A percentile compares a stretch with the other conserved stretches of the same genome.
phyloP scores from a whole-genome alignment of 2,888 invertebrate genomes.

The Coremacera marginata region DNA sequence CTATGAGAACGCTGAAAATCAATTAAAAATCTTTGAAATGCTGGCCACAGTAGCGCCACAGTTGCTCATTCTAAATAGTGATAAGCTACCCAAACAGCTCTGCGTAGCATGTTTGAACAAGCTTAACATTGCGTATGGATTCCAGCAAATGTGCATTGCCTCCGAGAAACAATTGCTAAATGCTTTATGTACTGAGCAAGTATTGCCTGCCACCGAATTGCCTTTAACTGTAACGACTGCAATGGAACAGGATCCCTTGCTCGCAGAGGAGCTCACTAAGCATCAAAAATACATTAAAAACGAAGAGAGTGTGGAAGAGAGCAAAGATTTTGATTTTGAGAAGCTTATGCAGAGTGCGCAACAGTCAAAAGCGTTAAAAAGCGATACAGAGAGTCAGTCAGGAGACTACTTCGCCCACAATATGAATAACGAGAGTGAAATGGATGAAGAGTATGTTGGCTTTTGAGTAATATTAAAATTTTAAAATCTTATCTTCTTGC shows the following conservation, averaged over 20 bases:
- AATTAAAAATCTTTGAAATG: constrained; percentile 24
- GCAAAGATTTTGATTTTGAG: not conserved
- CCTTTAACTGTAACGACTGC: not conserved
- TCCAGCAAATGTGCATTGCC: constrained; percentile 70
- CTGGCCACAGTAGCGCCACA: constrained; percentile 24
- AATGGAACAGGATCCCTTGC: constrained; percentile 37
- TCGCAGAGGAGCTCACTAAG: constrained; percentile 1
- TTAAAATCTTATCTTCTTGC: not conserved
- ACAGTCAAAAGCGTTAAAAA: not conserved
- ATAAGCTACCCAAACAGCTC: constrained; percentile 74
- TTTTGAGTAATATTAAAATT: not conserved
- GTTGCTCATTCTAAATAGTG: constrained; percentile 53
- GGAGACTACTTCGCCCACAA: not conserved
- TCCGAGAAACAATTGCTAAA: constrained; percentile 67
- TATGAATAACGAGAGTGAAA: not conserved
- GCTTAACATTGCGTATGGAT: constrained; percentile 71
- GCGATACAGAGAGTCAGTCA: not conserved
- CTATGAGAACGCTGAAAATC: constrained; percentile 3
- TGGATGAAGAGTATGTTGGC: not conserved
- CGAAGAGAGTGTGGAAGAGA: not conserved
- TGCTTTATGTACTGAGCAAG: constrained; percentile 19
- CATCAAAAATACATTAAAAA: not conserved
- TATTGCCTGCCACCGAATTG: not conserved
- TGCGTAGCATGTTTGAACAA: constrained; percentile 72
- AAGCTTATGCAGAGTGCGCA: not conserved